Base-by-base conservation (phyloP, 1,140 invertebrate species). In the Bradynema listronoti region DNA sequence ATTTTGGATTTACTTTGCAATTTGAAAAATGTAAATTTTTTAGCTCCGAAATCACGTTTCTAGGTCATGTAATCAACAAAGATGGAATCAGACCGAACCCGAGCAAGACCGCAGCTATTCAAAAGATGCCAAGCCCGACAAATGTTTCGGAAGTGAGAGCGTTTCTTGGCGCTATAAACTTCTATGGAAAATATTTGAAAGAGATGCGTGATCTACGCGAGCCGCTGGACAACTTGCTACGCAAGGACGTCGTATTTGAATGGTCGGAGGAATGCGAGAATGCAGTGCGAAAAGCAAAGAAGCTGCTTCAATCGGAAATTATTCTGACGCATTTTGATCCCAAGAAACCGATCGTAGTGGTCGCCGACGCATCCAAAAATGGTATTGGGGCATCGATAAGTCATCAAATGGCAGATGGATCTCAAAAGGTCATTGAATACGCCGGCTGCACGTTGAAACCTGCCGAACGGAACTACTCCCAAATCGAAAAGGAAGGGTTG, bases 401-500 rank as follows among this genome's bases (percentile, higher is more conserved):
- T 2, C 82, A 84, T 58, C 61, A 46, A 1, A 66, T 77, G n/a
- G 14, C 62, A 19, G 71, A 80, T 62, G 75, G 71, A 14, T 36
- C 34, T 1, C 79, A 82, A 65, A 60, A 62, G 60, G 80, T 81
- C 2, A 77, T 83, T 27, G 53, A 51, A 34, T 65, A 70, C 69
- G 80, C 75, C 11, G 83, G 82, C 7, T 63, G 78, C 46, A 74
- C 75, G 0, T 66, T 84, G 32, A 71, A 67, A n/a, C 41, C 67
- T 30, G 65, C 80, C 4, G 79, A 84, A 65, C 63, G 72, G 64
- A 82, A 79, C 51, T 83, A 84, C 50, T 58, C 77, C 7, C 79
- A 81, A 58, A 80, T 83, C 27, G 81, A 85, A 32, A 82, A 79
- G 65, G 83, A 85, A 75, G 53, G 53, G 3, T 55, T 55, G 30